phyloP scores from a whole-genome alignment of 1,140 invertebrate genomes.

The Pogonus chalceus region DNA sequence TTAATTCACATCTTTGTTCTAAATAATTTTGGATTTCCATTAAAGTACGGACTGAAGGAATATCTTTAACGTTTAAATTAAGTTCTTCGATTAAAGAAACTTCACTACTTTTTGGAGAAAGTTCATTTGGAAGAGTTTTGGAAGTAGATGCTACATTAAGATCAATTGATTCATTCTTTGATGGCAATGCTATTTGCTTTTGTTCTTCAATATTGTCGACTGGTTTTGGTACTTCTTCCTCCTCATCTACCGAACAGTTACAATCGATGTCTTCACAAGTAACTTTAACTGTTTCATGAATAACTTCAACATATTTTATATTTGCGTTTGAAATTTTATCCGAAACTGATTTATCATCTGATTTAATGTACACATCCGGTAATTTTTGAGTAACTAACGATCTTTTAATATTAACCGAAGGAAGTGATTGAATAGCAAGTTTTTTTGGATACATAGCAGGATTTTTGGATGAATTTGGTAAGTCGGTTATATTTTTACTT shows the following conservation, averaged over 20 bases:
- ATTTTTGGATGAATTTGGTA: too few relatives aligned
- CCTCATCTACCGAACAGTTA: not conserved
- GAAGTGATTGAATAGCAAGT: conserved; percentile 20
- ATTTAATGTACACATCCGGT: conserved; percentile 19
- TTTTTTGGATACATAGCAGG: conserved; percentile 11
- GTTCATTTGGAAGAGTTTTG: too few relatives aligned
- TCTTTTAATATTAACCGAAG: conserved; percentile 17
- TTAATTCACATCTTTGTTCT: not conserved
- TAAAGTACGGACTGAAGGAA: not conserved
- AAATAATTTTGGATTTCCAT: not conserved
- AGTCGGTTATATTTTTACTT: too few relatives aligned
- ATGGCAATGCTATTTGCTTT: too few relatives aligned
- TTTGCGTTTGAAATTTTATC: not conserved
- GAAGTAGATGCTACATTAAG: too few relatives aligned
- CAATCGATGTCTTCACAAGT: not conserved
- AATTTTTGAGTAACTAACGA: conserved; percentile 13
- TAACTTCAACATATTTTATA: not conserved
- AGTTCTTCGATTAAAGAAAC: not conserved
- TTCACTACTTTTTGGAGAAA: too few relatives aligned
- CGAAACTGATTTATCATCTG: conserved; percentile 8
- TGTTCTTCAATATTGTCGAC: too few relatives aligned
- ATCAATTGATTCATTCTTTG: too few relatives aligned
- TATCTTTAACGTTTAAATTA: not conserved
- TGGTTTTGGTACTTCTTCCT: not conserved
- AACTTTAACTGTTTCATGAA: not conserved